Evolutionary conservation across 2,113 vertebrate genomes (phyloP).

Genomic region (Mellivora capensis): DNA sequence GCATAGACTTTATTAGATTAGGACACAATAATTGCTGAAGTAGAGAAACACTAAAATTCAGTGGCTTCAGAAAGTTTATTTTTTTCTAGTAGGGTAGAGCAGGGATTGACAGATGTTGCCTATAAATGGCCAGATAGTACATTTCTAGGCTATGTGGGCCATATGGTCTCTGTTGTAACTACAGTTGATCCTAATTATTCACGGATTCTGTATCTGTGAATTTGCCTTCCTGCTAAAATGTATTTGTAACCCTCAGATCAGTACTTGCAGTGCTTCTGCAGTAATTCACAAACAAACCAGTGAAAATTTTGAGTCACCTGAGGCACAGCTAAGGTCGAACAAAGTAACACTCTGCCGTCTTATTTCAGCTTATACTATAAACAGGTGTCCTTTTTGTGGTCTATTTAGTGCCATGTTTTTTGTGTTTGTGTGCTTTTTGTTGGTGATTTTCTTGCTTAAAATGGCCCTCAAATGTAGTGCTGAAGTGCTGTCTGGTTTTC

Average conservation of each 20-base stretch:
- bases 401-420: neutral
- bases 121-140: neutral
- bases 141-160: neutral
- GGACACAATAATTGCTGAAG: neutral
- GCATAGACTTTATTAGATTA: neutral
- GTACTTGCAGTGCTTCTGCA: neutral
- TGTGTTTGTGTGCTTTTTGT: neutral
- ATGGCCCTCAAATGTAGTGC: neutral
- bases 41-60: neutral
- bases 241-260: neutral
- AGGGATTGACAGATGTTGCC: neutral
- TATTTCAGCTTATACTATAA: neutral
- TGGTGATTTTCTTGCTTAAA: slow-evolving; percentile 33
- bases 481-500: neutral
- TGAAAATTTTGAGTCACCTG: neutral
- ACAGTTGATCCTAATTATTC: neutral
- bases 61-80: neutral
- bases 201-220: neutral
- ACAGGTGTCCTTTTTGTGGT: slow-evolving; percentile 13
- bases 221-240: neutral
- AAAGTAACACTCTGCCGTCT: neutral
- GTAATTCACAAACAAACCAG: neutral
- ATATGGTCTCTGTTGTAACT: neutral
- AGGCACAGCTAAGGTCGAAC: neutral
- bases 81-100: neutral